A percentile compares a stretch with the other conserved stretches of the same genome.
These are phyloP conservation scores for Lepus oiostolus DNA, from an alignment of 2,797 vertebrate genomes.

Conservation along the genomic window DNA sequence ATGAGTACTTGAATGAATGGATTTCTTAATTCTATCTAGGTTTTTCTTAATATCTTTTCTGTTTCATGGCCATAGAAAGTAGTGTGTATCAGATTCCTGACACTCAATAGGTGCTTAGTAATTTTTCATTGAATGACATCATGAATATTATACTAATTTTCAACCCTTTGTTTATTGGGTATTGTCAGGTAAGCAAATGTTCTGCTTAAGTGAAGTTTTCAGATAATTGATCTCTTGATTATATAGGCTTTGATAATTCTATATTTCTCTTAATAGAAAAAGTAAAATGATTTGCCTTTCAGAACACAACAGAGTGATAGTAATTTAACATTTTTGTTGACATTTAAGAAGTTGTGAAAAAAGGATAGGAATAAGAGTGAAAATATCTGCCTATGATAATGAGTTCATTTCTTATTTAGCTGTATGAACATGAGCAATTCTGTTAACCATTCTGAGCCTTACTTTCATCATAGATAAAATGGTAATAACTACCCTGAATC, in stretches of 20 bases:
- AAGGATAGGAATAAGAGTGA: background rate
- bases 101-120: background rate
- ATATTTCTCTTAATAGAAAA: constrained; percentile 54
- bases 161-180: constrained; percentile 17
- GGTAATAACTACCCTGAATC: background rate
- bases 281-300: constrained; percentile 1
- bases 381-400: background rate
- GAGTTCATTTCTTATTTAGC: constrained; percentile 40
- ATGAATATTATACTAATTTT: constrained; percentile 30
- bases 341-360: constrained; percentile 11
- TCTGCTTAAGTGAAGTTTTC: constrained; percentile 50
- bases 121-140: constrained; percentile 45
- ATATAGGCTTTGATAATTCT: constrained; percentile 32
- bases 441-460: constrained; percentile 20
- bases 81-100: constrained; percentile 21
- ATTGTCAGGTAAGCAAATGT: constrained; percentile 31
- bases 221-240: constrained; percentile 34
- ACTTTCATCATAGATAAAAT: constrained; percentile 51
- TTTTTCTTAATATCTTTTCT: constrained; percentile 45
- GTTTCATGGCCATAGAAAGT: constrained; percentile 29
- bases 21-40: constrained; percentile 11
- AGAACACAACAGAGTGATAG: constrained; percentile 7
- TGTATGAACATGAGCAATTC: background rate
- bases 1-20: background rate
- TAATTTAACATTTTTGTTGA: constrained; percentile 52